Evolutionary conservation across 2,888 invertebrate genomes (phyloP), one percentile per base, ranked within the genome.

Genomic region (Melanostoma scalare): DNA sequence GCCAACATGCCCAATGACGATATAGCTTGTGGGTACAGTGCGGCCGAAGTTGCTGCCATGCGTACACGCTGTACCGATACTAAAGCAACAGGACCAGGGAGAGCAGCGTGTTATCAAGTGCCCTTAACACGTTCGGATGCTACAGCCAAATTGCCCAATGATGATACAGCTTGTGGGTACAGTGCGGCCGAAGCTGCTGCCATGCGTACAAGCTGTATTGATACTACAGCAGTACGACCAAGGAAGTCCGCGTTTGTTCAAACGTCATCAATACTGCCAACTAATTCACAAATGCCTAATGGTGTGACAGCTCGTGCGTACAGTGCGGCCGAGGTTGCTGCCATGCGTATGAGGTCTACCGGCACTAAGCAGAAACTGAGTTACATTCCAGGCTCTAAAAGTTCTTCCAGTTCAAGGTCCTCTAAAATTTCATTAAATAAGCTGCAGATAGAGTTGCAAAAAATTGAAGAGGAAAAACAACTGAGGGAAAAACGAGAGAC

Each of bases 401-500:
- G 42, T 6, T 55, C 46, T 36, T 10, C 20, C 6, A 48, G 53
- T 20, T 63, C 61, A 10, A 46, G 10, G 30, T 63, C 72, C 5
- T 73, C 53, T 5, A 52, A 72, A 46, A 31, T 36, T 3, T 69
- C 69, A 3, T 55, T 55, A 20, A 65, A 8, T 30, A 65, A 61
- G 9, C 53, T 73, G 2, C 46, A 65, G 31, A 74, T 74, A 2
- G 58, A 74, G n/a, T 6, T 67, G 9, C 65, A 67, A 36, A 74
- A 61, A 9, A 48, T 73, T 2, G 72, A 73, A 38, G 55, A 73
- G 38, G 53, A 73, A 46, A 33, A 8, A 9, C 10, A 52, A 46
- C 20, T 63, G 38, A 73, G 55, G 9, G 55, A 73, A 40, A 63
- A 20, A 3, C 55, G 52, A 9, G 63, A 46, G 2, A 46, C 55